A percentile compares a stretch with the other conserved stretches of the same genome.
These are phyloP conservation scores for Melanostigma gelatinosum DNA, from an alignment of 2,113 vertebrate genomes.

Conservation along the genomic window DNA sequence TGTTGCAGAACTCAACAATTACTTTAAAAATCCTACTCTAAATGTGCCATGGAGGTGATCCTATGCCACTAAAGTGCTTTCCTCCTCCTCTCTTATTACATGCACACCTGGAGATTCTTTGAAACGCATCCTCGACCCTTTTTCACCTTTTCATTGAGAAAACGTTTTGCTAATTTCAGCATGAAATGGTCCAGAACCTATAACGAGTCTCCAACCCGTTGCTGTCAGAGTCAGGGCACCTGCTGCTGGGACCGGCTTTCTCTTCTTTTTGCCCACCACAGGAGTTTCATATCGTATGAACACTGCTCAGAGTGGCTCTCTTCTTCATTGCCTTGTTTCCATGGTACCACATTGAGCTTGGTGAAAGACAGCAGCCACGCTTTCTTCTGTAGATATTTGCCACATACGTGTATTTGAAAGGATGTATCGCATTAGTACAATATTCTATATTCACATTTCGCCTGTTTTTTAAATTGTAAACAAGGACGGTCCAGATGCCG, in stretches of 20 bases:
- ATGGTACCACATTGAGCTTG: conserved; percentile 8
- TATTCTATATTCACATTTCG: background rate
- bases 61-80: conserved; percentile 1
- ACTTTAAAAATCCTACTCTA: background rate
- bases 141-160: conserved; percentile 27
- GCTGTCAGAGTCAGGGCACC: conserved; percentile 50
- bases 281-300: conserved; percentile 23
- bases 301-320: conserved; percentile 9
- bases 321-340: conserved; percentile 39
- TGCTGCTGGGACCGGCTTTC: conserved; percentile 35
- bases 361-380: conserved; percentile 14
- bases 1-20: conserved; percentile 5
- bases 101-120: conserved; percentile 10
- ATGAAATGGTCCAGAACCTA: conserved; percentile 62
- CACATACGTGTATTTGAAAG: background rate
- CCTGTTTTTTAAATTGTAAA: conserved; percentile 1
- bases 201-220: conserved; percentile 46
- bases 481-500: conserved; percentile 9
- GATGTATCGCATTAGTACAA: background rate
- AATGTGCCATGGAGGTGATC: conserved; percentile 17
- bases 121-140: conserved; percentile 15
- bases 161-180: conserved; percentile 57
- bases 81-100: conserved; percentile 4
- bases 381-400: background rate
- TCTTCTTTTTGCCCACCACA: conserved; percentile 39